phyloP scores from a whole-genome alignment of 2,113 vertebrate genomes.

The Chunga burmeisteri region DNA sequence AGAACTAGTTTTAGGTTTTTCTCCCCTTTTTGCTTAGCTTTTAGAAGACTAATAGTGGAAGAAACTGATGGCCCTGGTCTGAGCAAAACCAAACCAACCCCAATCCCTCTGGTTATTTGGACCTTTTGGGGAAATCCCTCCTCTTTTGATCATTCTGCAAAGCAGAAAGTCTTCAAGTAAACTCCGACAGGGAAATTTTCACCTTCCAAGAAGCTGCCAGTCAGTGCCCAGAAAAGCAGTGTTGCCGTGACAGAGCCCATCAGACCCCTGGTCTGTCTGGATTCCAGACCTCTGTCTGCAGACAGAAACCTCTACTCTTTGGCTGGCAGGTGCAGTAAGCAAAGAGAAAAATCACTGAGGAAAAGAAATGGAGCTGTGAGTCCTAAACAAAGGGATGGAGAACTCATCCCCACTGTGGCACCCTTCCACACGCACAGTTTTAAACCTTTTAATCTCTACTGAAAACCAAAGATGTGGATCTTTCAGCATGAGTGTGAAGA shows the following conservation, averaged over 20 bases:
- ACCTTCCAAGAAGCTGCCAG: background rate
- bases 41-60: background rate
- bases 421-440: background rate
- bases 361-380: background rate
- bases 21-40: background rate
- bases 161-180: background rate
- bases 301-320: background rate
- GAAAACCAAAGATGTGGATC: background rate
- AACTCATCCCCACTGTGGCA: background rate
- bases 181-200: background rate
- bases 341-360: background rate
- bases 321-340: background rate
- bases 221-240: background rate
- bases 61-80: background rate
- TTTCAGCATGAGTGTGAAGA: background rate
- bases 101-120: background rate
- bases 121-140: background rate
- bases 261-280: no score
- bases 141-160: background rate
- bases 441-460: background rate
- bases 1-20: background rate
- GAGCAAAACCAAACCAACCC: background rate
- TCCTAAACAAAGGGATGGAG: background rate
- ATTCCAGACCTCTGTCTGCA: background rate
- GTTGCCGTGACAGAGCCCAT: no score